Evolutionary conservation across 2,797 vertebrate genomes (phyloP).

Genomic region (Lutjanus campechanus): DNA sequence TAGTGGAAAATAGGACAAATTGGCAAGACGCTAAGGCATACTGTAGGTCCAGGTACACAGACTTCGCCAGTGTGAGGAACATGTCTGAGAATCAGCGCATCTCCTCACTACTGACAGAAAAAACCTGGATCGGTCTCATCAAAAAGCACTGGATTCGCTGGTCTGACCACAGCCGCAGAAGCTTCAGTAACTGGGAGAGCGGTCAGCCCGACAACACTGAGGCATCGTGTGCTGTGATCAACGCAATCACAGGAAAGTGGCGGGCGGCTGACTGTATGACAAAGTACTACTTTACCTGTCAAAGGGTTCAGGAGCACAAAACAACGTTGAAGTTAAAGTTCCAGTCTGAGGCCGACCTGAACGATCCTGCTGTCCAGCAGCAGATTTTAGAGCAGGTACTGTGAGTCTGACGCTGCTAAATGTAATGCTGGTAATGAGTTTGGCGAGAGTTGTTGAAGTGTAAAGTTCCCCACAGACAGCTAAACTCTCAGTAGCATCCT

Average conservation of each 20-base stretch:
- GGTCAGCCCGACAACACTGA: accelerated
- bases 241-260: conserved; percentile 17
- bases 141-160: conserved; percentile 49
- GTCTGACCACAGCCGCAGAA: conserved; percentile 54
- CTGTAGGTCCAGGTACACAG: conserved; percentile 51
- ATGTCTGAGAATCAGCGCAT: background rate
- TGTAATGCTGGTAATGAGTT: background rate
- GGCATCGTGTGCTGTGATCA: background rate
- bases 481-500: no score
- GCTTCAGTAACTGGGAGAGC: conserved; percentile 46
- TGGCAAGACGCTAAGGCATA: conserved; percentile 23
- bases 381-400: conserved; percentile 64
- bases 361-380: conserved; percentile 27
- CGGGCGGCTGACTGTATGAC: background rate
- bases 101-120: accelerated
- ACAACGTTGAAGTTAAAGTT: conserved; percentile 34
- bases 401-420: background rate
- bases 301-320: background rate
- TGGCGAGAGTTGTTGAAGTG: background rate
- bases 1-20: accelerated
- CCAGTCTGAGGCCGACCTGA: conserved; percentile 53
- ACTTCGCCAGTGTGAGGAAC: conserved; percentile 53
- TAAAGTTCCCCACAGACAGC: background rate
- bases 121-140: conserved; percentile 68
- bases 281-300: conserved; percentile 35